These are phyloP conservation scores for Drosophila tanythrix DNA, from an alignment of 2,888 invertebrate genomes.

Conservation along the genomic window DNA sequence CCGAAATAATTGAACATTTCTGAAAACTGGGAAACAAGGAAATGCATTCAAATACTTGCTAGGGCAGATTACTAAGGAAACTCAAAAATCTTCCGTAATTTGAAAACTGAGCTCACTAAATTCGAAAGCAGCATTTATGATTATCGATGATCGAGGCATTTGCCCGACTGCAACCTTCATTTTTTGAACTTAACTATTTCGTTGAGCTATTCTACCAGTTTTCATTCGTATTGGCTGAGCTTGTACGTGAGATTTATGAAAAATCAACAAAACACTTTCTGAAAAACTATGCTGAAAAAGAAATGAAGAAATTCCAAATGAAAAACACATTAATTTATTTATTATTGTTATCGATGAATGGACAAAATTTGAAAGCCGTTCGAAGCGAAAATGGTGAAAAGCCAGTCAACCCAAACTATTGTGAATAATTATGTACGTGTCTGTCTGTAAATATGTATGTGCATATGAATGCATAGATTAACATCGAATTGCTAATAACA, in stretches of 20 bases:
- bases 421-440: not conserved
- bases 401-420: not conserved
- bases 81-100: too few relatives aligned
- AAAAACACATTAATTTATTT: not conserved
- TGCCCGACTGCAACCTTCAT: too few relatives aligned
- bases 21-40: not conserved
- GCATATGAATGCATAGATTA: slow-evolving; percentile 21
- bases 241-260: not conserved
- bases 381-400: not conserved
- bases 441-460: not conserved
- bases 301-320: not conserved
- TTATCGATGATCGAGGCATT: too few relatives aligned
- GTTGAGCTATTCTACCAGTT: not conserved
- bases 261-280: not conserved
- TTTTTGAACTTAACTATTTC: not conserved
- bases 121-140: too few relatives aligned
- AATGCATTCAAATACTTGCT: not conserved
- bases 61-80: not conserved
- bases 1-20: not conserved
- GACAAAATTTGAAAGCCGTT: not conserved
- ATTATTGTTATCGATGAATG: not conserved
- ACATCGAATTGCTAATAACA: slow-evolving; percentile 45
- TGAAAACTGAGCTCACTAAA: too few relatives aligned
- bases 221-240: not conserved
- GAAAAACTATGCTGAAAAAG: not conserved